Evolutionary conservation across 1,140 invertebrate genomes (phyloP).

Genomic region (Cecropterus lyciades): DNA sequence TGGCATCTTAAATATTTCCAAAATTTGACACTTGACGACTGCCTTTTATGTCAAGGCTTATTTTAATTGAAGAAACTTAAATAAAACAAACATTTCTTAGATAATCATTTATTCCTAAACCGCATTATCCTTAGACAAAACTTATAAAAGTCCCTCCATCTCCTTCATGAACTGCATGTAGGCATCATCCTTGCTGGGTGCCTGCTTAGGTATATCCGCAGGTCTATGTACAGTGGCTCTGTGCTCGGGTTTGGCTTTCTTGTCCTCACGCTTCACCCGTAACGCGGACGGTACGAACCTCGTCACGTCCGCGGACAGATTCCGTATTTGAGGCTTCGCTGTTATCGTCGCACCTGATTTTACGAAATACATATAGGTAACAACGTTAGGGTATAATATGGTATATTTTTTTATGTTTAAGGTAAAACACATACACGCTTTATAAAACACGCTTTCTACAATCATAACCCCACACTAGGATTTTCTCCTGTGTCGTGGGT

Average conservation of each 20-base stretch:
- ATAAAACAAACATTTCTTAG: background rate
- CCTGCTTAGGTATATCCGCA: constrained; percentile 68
- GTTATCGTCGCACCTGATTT: constrained; percentile 91
- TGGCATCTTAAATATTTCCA: no score
- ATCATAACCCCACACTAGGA: no score
- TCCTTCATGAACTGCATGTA: constrained; percentile 99
- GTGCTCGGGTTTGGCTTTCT: constrained; percentile 67
- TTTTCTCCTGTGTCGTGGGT: no score
- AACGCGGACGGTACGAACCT: constrained; percentile 97
- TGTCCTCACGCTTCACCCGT: constrained; percentile 94
- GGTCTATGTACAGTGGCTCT: constrained; percentile 66
- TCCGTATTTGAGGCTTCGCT: constrained; percentile 97
- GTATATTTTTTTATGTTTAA: no score
- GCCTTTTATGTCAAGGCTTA: no score
- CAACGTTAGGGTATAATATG: no score
- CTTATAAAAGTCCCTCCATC: constrained; percentile 95
- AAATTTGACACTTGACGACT: no score
- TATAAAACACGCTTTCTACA: no score
- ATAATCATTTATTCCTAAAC: background rate
- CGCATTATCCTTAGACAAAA: background rate
- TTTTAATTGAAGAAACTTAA: background rate
- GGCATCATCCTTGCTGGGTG: constrained; percentile 97
- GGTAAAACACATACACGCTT: no score
- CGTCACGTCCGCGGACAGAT: constrained; percentile 97
- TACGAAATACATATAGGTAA: no score